Evolutionary conservation across 2,888 invertebrate genomes (phyloP), one percentile per base, ranked within the genome.

Genomic region (Orthosia cruda): DNA sequence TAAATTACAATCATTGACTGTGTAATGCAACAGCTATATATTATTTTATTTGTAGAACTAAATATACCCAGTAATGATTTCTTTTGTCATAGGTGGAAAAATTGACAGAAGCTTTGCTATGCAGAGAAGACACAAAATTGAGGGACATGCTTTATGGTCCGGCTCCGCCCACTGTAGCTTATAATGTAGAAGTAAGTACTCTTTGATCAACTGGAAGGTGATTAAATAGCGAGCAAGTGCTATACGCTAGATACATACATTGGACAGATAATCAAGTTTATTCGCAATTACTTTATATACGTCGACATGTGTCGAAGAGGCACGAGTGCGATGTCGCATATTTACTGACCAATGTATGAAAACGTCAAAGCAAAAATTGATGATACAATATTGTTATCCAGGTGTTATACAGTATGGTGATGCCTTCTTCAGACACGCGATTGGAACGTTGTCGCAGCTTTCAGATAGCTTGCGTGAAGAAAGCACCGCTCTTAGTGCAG

Each of bases 331-430:
- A n/a, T 12, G 2, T 18, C 23, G 0, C 11, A 18, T 45, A 4
- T 15, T 47, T 47, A 11, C 5, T n/a, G 0, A 3, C 5, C 15
- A n/a, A 52, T 52, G 7, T 13, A 59, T 57, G 15, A 15, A 45
- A 62, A 45, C 12, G 16, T 9, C n/a, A 7, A 40, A 40, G 1
- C 20, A 45, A 58, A 32, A 20, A 13, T 18, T 32, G 64, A 74
- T 74, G 71, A 70, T 71, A 50, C 55, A 47, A 74, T 71, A 66
- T 82, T 85, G 20, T 58, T 80, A 26, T 80, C 50, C 85, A 97
- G 97, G 98, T 99, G 65, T 96, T 99, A 79, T 99, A 99, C 94
- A 98, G 99, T 80, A 97, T 99, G 93, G 97, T 99, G 81, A 98
- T 99, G 98, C 99, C 99, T 18, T 99, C 99, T 12, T 96, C 98